Base-by-base conservation (phyloP, 2,113 vertebrate genomes). In the Pholis gunnellus region DNA sequence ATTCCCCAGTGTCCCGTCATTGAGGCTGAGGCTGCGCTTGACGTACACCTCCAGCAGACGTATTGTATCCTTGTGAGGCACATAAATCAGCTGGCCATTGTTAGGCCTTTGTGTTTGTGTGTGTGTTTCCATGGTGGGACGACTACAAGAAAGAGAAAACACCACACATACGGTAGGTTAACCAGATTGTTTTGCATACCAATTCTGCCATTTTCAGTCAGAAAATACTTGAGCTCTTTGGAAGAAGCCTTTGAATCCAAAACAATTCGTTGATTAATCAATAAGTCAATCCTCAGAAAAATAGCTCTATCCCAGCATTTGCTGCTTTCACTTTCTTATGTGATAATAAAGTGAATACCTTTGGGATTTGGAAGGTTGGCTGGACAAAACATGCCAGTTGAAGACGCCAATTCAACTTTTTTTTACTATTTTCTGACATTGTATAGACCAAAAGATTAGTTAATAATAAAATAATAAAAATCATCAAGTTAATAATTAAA, bases 11-110 rank as follows among this genome's bases (percentile, higher is more conserved):
- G 81, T 5, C 3, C 81, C 88, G 0, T 96, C 95, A 0, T 94
- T 92, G 63, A 95, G 86, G 81, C 96, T 98, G 73, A 96, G 79
- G 2, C 95, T 94, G 78, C 94, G 93, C 63, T 91, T 94, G 38
- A 97, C 92, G 0, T 95, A 94, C 0, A 95, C 93, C 90, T 97
- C 97, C 40, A 97, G 89, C 69, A 96, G 92, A 3, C 94, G 96
- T 67, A 86, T 72, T 0, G 92, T 93, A 20, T 96, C 95, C 57
- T 92, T 93, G 67, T 87, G 94, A 59, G 93, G 90, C 9, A 96
- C 91, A 0, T 2, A 90, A n/a, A 95, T 93, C 73, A 95, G 15
- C 81, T 93, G 94, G 60, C 93, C 81, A 0, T 72, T 63, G 1
- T 10, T 56, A 1, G 63, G 29, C 72, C 57, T 66, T 18, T 68